These are phyloP conservation scores for Calliphora vomitoria DNA, from an alignment of 2,888 invertebrate species.

Conservation along the genomic window DNA sequence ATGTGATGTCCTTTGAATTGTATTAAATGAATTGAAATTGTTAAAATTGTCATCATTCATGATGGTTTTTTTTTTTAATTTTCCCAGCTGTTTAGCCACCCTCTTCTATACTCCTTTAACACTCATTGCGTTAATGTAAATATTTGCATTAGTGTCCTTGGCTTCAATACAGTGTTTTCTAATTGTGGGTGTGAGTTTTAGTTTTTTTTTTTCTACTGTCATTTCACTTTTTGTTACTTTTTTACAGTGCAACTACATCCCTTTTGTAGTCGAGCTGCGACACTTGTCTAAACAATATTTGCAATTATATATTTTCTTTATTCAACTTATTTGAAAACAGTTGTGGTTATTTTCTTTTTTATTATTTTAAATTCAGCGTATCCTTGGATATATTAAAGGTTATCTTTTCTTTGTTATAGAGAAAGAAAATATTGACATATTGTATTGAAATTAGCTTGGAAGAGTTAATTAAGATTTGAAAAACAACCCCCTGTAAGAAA, in stretches of 20 bases:
- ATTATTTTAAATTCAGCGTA: neutral
- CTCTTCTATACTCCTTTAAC: conserved; percentile 12
- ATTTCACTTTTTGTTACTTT: neutral
- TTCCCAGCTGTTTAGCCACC: conserved; percentile 21
- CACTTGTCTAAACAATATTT: conserved; percentile 68
- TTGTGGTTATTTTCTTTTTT: conserved; percentile 37
- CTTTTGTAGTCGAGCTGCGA: conserved; percentile 20
- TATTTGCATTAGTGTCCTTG: conserved; percentile 65
- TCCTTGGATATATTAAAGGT: conserved; percentile 2
- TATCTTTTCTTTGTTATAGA: neutral
- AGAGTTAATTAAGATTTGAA: conserved; percentile 18
- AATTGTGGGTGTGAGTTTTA: conserved; percentile 33
- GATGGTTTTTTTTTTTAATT: neutral
- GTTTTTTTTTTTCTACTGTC: neutral
- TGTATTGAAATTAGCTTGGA: conserved; percentile 5
- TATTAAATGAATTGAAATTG: conserved; percentile 37
- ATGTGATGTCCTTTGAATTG: conserved; percentile 19
- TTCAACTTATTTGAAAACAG: conserved; percentile 35
- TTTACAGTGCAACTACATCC: conserved; percentile 6
- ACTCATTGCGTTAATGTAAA: conserved; percentile 64
- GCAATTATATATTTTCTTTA: conserved; percentile 53
- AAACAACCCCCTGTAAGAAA: conserved; percentile 7
- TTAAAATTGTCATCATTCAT: conserved; percentile 39
- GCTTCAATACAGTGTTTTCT: conserved; percentile 38
- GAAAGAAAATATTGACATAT: conserved; percentile 31